Base-by-base conservation (phyloP, 2,888 invertebrate species). In the Scotopteryx bipunctaria region DNA sequence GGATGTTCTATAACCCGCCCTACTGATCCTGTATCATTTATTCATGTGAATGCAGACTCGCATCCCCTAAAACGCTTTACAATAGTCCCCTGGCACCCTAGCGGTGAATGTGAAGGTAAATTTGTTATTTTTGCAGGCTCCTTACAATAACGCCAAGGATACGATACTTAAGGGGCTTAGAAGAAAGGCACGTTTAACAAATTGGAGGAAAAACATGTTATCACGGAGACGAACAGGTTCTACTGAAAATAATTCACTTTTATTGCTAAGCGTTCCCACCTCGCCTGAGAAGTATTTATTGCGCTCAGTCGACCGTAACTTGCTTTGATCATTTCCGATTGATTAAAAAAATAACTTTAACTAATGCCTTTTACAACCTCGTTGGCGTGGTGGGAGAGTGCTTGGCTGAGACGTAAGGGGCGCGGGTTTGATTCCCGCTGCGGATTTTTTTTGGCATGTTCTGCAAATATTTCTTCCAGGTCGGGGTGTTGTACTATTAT, bases 11-110 rank as follows among this genome's bases (percentile, higher is more conserved):
- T 37, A n/a, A n/a, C n/a, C n/a, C n/a, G n/a, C 40, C 33, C 29
- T 19, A 45, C 57, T 47, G 61, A 61, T 61, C 55, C 55, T 21
- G 35, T 43, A 47, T 61, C 54, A 60, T 50, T 60, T 64, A 64
- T 64, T 61, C 64, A 61, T 54, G 41, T 27, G 29, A 44, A 46
- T 50, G 52, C 49, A 43, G 31, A 49, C 36, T 43, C 27, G 52
- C 46, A 43, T 33, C 38, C 57, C 60, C 55, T 41, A 55, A 60
- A 59, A 57, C 58, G 58, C 43, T 58, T 59, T 59, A 58, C 56
- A 57, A 55, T 59, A 55, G 57, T 56, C 51, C 58, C 59, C 36
- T 19, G 46, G 42, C 56, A 55, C 48, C 55, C 38, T 37, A 38
- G 51, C 41, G 44, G 58, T 49, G 29, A n/a, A n/a, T 27, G 27